These are phyloP conservation scores for Medauroidea extradentata DNA, from an alignment of 1,140 invertebrate species.

Conservation along the genomic window DNA sequence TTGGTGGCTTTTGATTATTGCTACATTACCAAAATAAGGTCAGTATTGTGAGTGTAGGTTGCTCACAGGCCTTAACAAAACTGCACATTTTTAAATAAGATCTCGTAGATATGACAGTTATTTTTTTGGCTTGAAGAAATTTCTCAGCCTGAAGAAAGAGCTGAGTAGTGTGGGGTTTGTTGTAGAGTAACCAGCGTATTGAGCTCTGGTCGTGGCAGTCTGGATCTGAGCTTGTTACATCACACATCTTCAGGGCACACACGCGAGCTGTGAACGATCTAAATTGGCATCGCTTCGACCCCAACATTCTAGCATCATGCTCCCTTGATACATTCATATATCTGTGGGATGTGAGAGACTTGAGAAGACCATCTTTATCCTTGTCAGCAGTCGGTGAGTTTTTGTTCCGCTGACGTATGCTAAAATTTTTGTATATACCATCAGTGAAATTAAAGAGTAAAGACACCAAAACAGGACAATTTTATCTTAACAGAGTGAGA, in stretches of 20 bases:
- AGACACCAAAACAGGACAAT: too few species aligned
- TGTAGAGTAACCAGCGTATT: constrained; percentile 75
- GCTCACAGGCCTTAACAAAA: too few species aligned
- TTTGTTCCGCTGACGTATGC: background rate
- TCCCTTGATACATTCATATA: constrained; percentile 92
- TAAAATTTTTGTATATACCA: background rate
- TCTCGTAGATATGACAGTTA: too few species aligned
- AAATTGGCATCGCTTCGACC: constrained; percentile 87
- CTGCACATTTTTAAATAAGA: too few species aligned
- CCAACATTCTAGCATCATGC: constrained; percentile 85
- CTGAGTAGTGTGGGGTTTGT: too few species aligned
- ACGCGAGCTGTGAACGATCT: constrained; percentile 87
- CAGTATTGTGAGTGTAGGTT: too few species aligned
- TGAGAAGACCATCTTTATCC: constrained; percentile 71
- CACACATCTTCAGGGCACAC: constrained; percentile 74
- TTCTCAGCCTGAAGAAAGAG: too few species aligned
- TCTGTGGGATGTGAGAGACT: constrained; percentile 88
- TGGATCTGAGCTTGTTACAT: constrained; percentile 56
- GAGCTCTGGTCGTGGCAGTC: constrained; percentile 75
- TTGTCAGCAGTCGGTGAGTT: constrained; percentile 70
- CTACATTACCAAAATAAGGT: too few species aligned
- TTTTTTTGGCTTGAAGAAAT: too few species aligned
- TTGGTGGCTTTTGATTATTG: too few species aligned
- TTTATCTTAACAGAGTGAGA: too few species aligned
- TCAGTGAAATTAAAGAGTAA: too few species aligned